A percentile compares a stretch with the other conserved stretches of the same genome.
Evolutionary conservation across 2,797 vertebrate genomes (phyloP).

Genomic region (Anguilla marmorata): DNA sequence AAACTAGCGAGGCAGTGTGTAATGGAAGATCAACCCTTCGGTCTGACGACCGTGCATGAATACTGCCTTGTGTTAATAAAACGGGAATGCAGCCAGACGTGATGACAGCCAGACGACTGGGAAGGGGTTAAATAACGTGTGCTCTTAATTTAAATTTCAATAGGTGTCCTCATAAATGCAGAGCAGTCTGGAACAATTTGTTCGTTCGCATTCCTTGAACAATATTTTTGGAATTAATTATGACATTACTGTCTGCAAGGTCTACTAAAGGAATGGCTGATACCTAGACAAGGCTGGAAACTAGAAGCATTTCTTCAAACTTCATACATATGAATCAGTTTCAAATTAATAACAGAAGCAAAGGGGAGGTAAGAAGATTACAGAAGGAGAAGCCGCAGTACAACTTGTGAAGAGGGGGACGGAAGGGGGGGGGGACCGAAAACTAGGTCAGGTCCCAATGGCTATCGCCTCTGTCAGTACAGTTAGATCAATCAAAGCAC

Average conservation of each 20-base stretch:
- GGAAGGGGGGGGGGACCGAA: constrained; percentile 28
- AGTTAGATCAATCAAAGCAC: constrained; percentile 46
- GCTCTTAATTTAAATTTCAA: background rate
- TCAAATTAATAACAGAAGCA: constrained; percentile 15
- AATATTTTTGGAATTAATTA: background rate
- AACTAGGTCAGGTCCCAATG: constrained; percentile 53
- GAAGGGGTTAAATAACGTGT: background rate
- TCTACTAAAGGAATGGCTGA: background rate
- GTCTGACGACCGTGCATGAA: background rate
- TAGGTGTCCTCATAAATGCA: background rate
- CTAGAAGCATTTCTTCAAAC: constrained; percentile 13
- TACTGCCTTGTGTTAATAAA: background rate
- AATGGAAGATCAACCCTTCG: background rate
- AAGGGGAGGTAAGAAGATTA: constrained; percentile 1
- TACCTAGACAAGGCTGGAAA: constrained; percentile 21
- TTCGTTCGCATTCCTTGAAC: background rate
- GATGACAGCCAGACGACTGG: background rate
- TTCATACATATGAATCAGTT: background rate
- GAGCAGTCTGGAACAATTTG: background rate
- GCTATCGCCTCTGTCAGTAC: constrained; percentile 41
- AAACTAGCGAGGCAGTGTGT: background rate
- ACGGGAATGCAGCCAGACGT: background rate
- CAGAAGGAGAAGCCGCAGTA: background rate
- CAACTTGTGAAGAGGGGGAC: background rate
- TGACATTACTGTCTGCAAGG: background rate